Evolutionary conservation across 2,113 vertebrate species (phyloP).

Genomic region (Otis tarda): DNA sequence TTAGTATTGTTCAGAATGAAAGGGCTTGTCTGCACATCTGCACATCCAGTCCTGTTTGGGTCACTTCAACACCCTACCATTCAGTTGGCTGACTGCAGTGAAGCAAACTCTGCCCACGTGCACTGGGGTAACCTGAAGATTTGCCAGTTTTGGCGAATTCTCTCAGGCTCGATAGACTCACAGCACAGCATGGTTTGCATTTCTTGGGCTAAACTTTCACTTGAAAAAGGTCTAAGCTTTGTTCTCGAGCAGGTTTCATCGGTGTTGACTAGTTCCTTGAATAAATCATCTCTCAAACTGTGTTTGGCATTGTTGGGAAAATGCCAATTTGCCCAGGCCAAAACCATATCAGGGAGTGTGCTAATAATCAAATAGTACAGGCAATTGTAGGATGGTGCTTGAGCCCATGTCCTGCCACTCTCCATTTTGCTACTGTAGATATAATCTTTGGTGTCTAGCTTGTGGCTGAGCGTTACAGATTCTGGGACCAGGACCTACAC

Average conservation of each 20-base stretch:
- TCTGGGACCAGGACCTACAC: background rate
- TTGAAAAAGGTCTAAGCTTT: background rate
- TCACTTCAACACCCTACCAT: background rate
- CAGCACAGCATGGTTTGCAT: background rate
- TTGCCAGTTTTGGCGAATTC: background rate
- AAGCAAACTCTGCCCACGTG: background rate
- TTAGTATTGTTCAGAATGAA: background rate
- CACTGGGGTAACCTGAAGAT: background rate
- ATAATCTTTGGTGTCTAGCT: too few species aligned
- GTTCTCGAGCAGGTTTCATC: background rate
- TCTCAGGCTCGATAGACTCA: rapidly evolving
- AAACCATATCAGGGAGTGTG: background rate
- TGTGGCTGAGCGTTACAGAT: background rate
- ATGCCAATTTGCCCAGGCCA: background rate
- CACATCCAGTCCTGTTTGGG: rapidly evolving
- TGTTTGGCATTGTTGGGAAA: background rate
- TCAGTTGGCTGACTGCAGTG: background rate
- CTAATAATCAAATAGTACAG: background rate
- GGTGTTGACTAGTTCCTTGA: background rate
- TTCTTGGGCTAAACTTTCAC: background rate
- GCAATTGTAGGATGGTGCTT: background rate
- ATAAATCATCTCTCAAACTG: background rate
- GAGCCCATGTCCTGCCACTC: background rate
- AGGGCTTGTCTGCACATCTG: background rate
- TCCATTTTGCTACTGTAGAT: too few species aligned